A percentile compares a stretch with the other conserved stretches of the same genome.
These are phyloP conservation scores for Augiades crinisus DNA, from an alignment of 2,888 invertebrate species.

Conservation along the genomic window DNA sequence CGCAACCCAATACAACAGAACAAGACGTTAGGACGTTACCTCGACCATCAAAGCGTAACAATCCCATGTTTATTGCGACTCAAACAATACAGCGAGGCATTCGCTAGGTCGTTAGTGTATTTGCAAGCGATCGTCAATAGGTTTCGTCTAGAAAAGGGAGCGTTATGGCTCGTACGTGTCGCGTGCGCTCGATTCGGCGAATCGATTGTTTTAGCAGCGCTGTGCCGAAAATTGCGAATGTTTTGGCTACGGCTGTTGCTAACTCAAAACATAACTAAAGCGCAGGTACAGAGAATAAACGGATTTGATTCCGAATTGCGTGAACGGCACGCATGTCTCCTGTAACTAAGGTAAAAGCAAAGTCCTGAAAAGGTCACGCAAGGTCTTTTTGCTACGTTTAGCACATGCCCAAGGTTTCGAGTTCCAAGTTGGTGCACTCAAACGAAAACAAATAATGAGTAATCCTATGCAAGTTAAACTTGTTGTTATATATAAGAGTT, in stretches of 20 bases:
- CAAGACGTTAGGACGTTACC: not conserved
- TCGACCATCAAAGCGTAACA: not conserved
- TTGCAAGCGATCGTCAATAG: not conserved
- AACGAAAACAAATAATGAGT: too few species aligned
- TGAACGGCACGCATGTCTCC: too few species aligned
- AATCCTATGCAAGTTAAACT: too few species aligned
- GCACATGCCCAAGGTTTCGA: too few species aligned
- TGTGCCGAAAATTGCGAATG: conserved; percentile 50
- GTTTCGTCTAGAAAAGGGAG: conserved; percentile 49
- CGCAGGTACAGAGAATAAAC: too few species aligned
- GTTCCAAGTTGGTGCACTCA: too few species aligned
- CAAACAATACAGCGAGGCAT: not conserved
- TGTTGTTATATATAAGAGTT: too few species aligned
- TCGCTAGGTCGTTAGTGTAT: not conserved
- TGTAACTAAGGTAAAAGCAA: too few species aligned
- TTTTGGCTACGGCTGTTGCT: conserved; percentile 52
- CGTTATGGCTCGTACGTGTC: conserved; percentile 22
- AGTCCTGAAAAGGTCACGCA: too few species aligned
- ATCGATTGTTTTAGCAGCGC: conserved; percentile 49
- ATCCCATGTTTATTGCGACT: not conserved
- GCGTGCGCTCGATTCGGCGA: conserved; percentile 41
- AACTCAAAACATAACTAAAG: too few species aligned
- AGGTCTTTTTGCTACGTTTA: too few species aligned
- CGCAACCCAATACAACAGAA: not conserved
- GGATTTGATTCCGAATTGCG: too few species aligned